Evolutionary conservation across 2,888 invertebrate species (phyloP).

Genomic region (Bursaphelenchus okinawaensis): DNA sequence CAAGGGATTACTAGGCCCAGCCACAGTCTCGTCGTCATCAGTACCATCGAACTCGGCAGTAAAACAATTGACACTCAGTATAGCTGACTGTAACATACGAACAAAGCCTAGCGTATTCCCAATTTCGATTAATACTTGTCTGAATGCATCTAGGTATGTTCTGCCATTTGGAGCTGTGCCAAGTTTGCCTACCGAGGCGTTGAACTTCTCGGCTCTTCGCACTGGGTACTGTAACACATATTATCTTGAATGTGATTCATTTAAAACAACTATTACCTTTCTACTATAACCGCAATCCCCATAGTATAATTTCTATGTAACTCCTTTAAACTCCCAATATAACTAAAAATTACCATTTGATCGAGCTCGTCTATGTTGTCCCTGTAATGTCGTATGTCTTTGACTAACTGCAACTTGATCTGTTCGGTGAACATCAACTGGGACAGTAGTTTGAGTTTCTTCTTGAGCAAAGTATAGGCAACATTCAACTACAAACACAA

Average conservation of each 20-base stretch:
- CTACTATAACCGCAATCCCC: conserved; percentile 1
- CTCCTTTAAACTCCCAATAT: too few species aligned
- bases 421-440: conserved; percentile 97
- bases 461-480: conserved; percentile 71
- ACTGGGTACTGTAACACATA: conserved; percentile 69
- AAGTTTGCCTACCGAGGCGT: conserved; percentile 79
- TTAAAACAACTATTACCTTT: conserved; percentile 13
- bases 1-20: not conserved
- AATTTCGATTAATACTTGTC: conserved; percentile 74
- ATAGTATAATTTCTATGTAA: too few species aligned
- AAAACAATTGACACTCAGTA: not conserved
- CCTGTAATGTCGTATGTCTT: conserved; percentile 69
- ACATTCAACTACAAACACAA: conserved; percentile 59
- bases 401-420: conserved; percentile 84
- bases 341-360: conserved; percentile 61
- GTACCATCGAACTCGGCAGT: not conserved
- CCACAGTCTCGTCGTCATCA: not conserved
- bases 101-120: conserved; percentile 89
- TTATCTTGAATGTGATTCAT: too few species aligned
- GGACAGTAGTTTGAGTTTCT: conserved; percentile 86
- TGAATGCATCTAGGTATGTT: conserved; percentile 85
- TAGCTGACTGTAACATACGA: conserved; percentile 84
- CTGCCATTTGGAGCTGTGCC: conserved; percentile 75
- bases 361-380: conserved; percentile 69
- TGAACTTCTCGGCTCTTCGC: conserved; percentile 86